Conservation (phyloP, 2,113 vertebrate genomes). For the Herpetotheres cachinnans region DNA sequence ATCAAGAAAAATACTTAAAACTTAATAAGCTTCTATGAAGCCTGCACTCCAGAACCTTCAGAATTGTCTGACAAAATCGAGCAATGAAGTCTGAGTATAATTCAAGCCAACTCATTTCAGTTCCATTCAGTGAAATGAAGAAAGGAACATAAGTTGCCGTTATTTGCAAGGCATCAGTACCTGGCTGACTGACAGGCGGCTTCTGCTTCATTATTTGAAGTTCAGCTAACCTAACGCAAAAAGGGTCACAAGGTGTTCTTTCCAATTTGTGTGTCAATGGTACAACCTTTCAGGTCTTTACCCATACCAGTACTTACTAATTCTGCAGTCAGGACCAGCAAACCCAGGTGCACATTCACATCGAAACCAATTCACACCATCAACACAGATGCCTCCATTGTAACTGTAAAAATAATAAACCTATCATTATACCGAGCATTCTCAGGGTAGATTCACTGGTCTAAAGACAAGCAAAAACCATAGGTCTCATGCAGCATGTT, state of each 20-base stretch:
- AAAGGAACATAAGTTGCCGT: background rate
- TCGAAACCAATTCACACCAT: constrained; percentile 95
- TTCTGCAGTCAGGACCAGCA: constrained; percentile 94
- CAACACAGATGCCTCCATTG: constrained; percentile 91
- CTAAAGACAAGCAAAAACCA: constrained; percentile 12
- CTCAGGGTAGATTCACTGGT: background rate
- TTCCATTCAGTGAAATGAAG: background rate
- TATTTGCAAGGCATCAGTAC: constrained; percentile 2
- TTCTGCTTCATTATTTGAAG: background rate
- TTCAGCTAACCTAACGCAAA: constrained; percentile 20
- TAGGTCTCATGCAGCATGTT: constrained; percentile 56
- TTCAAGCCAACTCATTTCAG: background rate
- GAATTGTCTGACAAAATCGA: background rate
- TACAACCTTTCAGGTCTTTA: background rate
- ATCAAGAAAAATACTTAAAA: background rate
- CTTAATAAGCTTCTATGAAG: background rate
- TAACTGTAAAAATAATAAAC: constrained; percentile 78
- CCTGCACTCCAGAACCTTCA: background rate
- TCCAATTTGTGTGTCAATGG: constrained; percentile 28
- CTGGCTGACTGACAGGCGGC: constrained; percentile 14
- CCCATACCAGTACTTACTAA: constrained; percentile 83
- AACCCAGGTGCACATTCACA: constrained; percentile 92
- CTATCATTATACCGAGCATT: background rate
- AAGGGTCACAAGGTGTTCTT: constrained; percentile 13
- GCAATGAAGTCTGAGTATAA: background rate